These are phyloP conservation scores for Microtus oregoni DNA, from an alignment of 2,113 vertebrate genomes.

Conservation along the genomic window DNA sequence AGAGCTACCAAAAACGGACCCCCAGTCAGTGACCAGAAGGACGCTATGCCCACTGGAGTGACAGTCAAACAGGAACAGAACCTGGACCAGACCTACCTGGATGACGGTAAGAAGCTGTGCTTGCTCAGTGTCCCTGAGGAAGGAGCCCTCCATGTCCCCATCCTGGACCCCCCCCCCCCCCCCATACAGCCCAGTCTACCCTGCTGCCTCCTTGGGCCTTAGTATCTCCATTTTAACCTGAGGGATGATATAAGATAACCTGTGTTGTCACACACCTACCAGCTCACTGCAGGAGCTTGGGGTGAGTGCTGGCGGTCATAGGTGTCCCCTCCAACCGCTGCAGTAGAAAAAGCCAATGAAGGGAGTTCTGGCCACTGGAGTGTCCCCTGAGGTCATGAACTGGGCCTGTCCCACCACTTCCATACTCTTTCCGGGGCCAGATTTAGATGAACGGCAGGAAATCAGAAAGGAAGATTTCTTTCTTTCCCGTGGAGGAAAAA, in stretches of 20 bases:
- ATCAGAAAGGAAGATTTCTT: constrained; percentile 64
- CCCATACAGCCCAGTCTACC: background rate
- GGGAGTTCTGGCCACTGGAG: background rate
- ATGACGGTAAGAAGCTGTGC: constrained; percentile 91
- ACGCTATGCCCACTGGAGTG: constrained; percentile 89
- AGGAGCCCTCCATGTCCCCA: background rate
- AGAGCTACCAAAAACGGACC: constrained; percentile 89
- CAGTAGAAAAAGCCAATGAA: background rate
- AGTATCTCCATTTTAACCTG: background rate
- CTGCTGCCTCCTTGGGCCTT: background rate
- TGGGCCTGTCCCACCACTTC: constrained; percentile 8
- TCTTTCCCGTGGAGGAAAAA: constrained; percentile 72
- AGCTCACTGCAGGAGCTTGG: background rate
- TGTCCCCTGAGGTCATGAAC: constrained; percentile 11
- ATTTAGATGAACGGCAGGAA: constrained; percentile 71
- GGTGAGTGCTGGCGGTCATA: background rate
- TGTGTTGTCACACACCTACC: background rate
- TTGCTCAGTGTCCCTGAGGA: background rate
- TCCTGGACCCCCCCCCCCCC: background rate
- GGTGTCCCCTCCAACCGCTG: background rate
- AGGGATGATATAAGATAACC: background rate
- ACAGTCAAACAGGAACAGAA: constrained; percentile 98
- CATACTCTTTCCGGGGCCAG: constrained; percentile 68
- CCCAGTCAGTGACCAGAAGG: constrained; percentile 87
- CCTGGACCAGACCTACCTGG: constrained; percentile 98